Base-by-base conservation (phyloP, 2,113 vertebrate species). In the Aptenodytes patagonicus region DNA sequence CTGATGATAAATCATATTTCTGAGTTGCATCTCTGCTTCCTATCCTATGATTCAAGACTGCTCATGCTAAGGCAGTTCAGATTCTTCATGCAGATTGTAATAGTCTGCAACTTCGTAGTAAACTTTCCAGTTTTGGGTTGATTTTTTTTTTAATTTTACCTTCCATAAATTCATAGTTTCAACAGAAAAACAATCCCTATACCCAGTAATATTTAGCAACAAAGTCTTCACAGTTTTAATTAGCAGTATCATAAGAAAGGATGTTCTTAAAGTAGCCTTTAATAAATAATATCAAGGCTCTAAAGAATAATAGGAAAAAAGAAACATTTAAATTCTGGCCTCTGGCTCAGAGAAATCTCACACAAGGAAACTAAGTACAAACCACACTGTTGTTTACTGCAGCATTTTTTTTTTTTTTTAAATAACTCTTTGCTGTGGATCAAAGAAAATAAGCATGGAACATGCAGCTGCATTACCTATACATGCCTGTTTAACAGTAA, bases 1-100 rank as follows among this genome's bases (percentile, higher is more conserved):
- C 52, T 44, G 71, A 97, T 84, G 91, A 98, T 97, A 97, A 97
- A 97, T 97, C 85, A 64, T 15, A 44, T 82, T 96, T 96, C 93
- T 68, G 83, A 95, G 79, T 77, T 94, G 84, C 91, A 95, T 87
- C 91, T 95, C 73, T 94, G 73, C 72, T 84, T 93, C 94, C 94
- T 46, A 83, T 57, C 58, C 87, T 62, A 34, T 61, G 3, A 46
- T 26, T 91, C 58, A 77, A 84, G 57, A 89, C 21, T 60, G 88
- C 20, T 96, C 52, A 58, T 38, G 60, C 49, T 60, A 82, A 88
- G 38, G 78, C 49, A 94, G 69, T 17, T 61, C 75, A 80, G 94
- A 72, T 82, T 55, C 88, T 94, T 96, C 26, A 82, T 3, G 51
- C 28, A 58, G 13, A 77, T 21, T 68, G 54, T 36, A 90, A 84